Base-by-base conservation (phyloP, 2,888 invertebrate genomes). In the Paralinhomoeus sp. region DNA sequence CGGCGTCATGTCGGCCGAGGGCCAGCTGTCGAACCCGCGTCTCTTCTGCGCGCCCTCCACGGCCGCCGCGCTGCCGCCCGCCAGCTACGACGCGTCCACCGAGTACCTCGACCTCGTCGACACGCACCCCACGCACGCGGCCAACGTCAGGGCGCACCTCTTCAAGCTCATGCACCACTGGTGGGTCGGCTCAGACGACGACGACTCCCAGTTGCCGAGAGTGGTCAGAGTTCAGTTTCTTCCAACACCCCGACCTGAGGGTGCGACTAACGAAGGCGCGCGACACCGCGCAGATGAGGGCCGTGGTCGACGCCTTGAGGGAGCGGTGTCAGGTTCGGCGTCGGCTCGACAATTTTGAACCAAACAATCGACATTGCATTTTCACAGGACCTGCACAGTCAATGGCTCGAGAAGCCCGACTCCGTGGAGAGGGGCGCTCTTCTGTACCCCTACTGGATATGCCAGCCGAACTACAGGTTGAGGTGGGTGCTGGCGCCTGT, bases 11-110 rank as follows among this genome's bases (percentile, higher is more conserved):
- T 62, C 64, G 43, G 71, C 71, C 47, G 93, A 93, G 68, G 93
- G 93, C 1, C 84, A 82, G 64, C 73, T 97, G n/a, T 82, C 87
- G 61, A 93, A 97, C 67, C 93, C 97, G n/a, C 78, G 77, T 13
- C 64, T 97, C 48, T 97, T 89, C 53, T 54, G 54, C 41, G 79
- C 35, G 21, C 2, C 20, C 24, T 23, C 15, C 37, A 15, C 18
- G 36, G 23, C 37, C 45, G 40, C 47, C 45, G 17, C 35, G 35
- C 37, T 21, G 31, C 39, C 40, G 2, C 73, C 27, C 27, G 12
- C 27, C 27, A 27, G 77, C 24, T 91, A 87, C 85, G 75, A 81
- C 56, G 76, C 87, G 57, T 84, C 83, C 1, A 63, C 73, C 40
- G 83, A 89, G 62, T 91, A 91, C 65, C 68, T 91, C 50, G 74